Conservation (phyloP, 2,888 invertebrate genomes). For the Lasioglossum marginatum region DNA sequence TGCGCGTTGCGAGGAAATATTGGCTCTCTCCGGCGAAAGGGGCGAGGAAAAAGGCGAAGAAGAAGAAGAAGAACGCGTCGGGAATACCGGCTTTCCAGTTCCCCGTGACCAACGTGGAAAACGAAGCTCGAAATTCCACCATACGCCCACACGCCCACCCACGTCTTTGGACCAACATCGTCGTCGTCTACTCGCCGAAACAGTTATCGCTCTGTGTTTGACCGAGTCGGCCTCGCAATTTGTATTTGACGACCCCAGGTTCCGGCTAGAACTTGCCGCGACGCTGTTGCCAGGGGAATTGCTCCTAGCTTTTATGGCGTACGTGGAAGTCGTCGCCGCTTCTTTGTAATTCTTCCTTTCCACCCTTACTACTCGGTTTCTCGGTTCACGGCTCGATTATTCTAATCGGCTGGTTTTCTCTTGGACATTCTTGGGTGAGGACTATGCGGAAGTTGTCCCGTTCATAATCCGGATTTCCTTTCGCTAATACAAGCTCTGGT, state of each 20-base stretch:
- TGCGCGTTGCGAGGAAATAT: slow-evolving; percentile 67
- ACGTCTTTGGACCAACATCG: background rate
- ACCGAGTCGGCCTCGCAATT: slow-evolving; percentile 48
- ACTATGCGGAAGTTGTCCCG: background rate
- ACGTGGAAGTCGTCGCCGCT: background rate
- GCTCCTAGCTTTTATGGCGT: slow-evolving; percentile 15
- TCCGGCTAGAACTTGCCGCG: background rate
- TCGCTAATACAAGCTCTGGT: no score
- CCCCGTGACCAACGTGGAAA: slow-evolving; percentile 33
- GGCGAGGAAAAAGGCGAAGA: slow-evolving; percentile 18
- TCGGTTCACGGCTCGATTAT: background rate
- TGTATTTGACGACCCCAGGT: slow-evolving; percentile 49
- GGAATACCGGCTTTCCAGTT: slow-evolving; percentile 40
- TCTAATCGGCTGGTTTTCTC: background rate
- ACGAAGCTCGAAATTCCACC: slow-evolving; percentile 23
- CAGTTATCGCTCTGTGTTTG: slow-evolving; percentile 56
- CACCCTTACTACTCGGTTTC: background rate
- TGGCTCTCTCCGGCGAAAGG: slow-evolving; percentile 39
- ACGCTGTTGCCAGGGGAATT: slow-evolving; percentile 25
- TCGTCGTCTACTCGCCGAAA: slow-evolving; percentile 5
- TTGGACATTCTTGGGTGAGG: background rate
- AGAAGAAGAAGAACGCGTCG: slow-evolving; percentile 32
- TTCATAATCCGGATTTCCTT: no score
- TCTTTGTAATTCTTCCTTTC: slow-evolving; percentile 14
- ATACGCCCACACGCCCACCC: background rate